phyloP scores from a whole-genome alignment of 1,140 invertebrate genomes.

The Drosophila miranda region DNA sequence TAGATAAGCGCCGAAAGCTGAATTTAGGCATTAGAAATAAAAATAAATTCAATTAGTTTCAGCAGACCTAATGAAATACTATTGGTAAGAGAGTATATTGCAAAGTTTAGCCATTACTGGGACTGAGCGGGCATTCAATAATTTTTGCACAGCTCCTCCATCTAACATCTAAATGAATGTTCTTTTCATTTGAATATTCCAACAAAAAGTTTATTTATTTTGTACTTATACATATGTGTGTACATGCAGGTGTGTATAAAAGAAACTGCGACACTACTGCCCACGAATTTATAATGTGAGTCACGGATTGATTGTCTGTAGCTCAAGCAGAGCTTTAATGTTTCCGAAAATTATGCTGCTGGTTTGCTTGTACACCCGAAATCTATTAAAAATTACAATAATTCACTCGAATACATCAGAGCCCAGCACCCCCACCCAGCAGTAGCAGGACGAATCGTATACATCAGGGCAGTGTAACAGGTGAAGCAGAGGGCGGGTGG shows the following conservation, averaged over 20 bases:
- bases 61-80: no score
- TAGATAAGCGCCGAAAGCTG: slow-evolving; percentile 16
- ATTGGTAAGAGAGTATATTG: no score
- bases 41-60: slow-evolving; percentile 3
- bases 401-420: slow-evolving; percentile 35
- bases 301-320: slow-evolving; percentile 10
- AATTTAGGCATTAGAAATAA: background rate
- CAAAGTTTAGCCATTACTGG: no score
- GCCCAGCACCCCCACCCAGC: slow-evolving; percentile 23
- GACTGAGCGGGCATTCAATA: no score
- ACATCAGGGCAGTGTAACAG: slow-evolving; percentile 57
- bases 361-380: slow-evolving; percentile 23
- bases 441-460: no score
- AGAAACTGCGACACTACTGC: slow-evolving; percentile 32
- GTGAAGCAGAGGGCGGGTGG: slow-evolving; percentile 69
- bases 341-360: slow-evolving; percentile 29
- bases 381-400: slow-evolving; percentile 30
- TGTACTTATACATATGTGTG: no score
- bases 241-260: slow-evolving; percentile 11
- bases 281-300: slow-evolving; percentile 33
- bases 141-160: no score
- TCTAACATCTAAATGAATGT: no score
- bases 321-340: background rate
- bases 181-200: background rate
- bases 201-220: slow-evolving; percentile 11